These are phyloP conservation scores for Tangara arthus DNA, from an alignment of 2,797 vertebrate genomes.

Conservation along the genomic window DNA sequence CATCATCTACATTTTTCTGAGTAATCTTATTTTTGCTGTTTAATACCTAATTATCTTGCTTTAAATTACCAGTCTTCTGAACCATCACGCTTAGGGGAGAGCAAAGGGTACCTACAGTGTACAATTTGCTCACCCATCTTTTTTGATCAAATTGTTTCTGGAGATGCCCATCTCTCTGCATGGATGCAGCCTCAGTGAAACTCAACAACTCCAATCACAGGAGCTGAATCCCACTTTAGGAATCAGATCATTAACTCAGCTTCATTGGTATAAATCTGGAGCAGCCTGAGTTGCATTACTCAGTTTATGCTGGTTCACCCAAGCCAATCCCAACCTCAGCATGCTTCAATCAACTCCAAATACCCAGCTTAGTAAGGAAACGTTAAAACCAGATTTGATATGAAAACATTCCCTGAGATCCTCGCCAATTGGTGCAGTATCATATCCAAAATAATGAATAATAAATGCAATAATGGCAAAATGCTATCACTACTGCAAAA, in stretches of 20 bases:
- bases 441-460: neutral
- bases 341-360: neutral
- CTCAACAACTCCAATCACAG: neutral
- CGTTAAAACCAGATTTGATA: neutral
- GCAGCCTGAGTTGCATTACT: neutral
- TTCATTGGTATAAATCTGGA: neutral
- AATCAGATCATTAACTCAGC: neutral
- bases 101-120: rapidly evolving
- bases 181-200: neutral
- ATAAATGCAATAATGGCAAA: neutral
- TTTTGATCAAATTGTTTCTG: neutral
- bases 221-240: neutral
- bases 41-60: neutral
- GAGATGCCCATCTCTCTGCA: neutral
- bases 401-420: neutral
- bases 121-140: neutral
- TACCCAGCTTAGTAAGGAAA: neutral
- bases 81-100: neutral
- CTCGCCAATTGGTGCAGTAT: neutral
- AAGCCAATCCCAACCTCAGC: neutral
- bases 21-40: neutral
- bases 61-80: neutral
- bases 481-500: neutral
- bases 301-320: neutral
- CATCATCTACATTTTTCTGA: rapidly evolving